Base-by-base conservation (phyloP, 2,888 invertebrate genomes). In the Teleogryllus oceanicus region DNA sequence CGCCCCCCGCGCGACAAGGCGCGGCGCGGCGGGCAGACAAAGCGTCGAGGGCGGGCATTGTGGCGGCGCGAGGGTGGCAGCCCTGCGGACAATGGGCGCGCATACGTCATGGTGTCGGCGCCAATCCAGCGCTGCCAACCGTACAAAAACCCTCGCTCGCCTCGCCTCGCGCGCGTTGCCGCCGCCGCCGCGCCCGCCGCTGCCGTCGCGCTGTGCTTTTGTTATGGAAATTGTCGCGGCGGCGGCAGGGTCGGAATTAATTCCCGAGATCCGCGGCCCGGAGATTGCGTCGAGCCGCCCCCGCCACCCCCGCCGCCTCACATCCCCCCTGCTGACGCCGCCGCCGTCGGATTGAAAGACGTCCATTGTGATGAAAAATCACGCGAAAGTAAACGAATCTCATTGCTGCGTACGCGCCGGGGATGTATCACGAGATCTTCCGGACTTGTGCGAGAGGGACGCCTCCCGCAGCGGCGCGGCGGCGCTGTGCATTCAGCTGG, bases 101-200 rank as follows among this genome's bases (percentile, higher is more conserved):
- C 78, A 78, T 78, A 51, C 78, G 78, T 78, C 78, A 78, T 50
- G 50, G 78, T 78, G 50, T 50, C 78, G 78, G 78, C 78, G 78
- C 78, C 62, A 62, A 62, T 62, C 62, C 62, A 62, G 62, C 16
- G 62, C 62, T 62, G 62, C 62, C 62, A 62, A 62, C 62, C 62
- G 62, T 62, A 62, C 62, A 62, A 62, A 62, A 62, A 62, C 62
- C 62, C 62, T 62, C 62, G 62, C 62, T 62, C 62, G 62, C 62
- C 62, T 13, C 62, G 62, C 62, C 16, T 13, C 62, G 13, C 62
- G 13, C 16, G 16, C 16, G 13, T n/a, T 62, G 16, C 62, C n/a
- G 62, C 62, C 16, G n/a, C 62, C 16, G 62, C 62, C 13, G 62
- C 16, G 8, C 8, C 16, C 62, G 62, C 16, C 16, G 8, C 13